Evolutionary conservation across 1,140 invertebrate species (phyloP), one percentile per base, ranked within the genome.

Genomic region (Brachionus manjavacas): DNA sequence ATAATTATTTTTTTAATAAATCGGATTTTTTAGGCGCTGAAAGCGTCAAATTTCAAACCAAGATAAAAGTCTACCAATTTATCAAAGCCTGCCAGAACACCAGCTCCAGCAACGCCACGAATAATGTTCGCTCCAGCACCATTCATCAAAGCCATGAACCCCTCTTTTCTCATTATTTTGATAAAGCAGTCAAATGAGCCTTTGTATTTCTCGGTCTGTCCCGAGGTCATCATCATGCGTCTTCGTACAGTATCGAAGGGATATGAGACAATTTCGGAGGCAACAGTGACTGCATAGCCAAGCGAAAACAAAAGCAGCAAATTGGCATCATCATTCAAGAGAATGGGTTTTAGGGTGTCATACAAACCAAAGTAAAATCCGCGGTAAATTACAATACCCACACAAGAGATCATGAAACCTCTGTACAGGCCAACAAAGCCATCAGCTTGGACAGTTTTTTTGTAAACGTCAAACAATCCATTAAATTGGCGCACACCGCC

Each of bases 321-420:
- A 72, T 93, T 93, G 86, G 94, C 94, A 89, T 93, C 93, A 88
- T 96, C 93, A 68, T 87, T 87, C 85, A 94, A 93, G 86, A 95
- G 89, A 92, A 94, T 93, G 85, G 93, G 94, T 89, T 94, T 95
- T 83, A 94, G 92, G 52, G 95, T 97, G 90, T 98, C 96, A 90
- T 95, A 98, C 91, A 95, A 93, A 86, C 96, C 95, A 90, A 98
- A 98, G 92, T 96, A 98, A 86, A 94, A 92, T 28, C 95, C 95
- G 88, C 95, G 88, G 87, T 91, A 91, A 12, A 90, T 88, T 39
- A 91, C 87, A 81, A 91, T 90, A 85, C 89, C 89, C 25, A 90
- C 87, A 86, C 88, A 95, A 64, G 95, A 97, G 83, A 97, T 95
- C 86, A 93, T 92, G 90, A 97, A 97, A 86, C 96, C 95, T 90